A percentile compares a stretch with the other conserved stretches of the same genome.
Evolutionary conservation across 1,140 invertebrate genomes (phyloP).

Genomic region (Nixonia krombeini): DNA sequence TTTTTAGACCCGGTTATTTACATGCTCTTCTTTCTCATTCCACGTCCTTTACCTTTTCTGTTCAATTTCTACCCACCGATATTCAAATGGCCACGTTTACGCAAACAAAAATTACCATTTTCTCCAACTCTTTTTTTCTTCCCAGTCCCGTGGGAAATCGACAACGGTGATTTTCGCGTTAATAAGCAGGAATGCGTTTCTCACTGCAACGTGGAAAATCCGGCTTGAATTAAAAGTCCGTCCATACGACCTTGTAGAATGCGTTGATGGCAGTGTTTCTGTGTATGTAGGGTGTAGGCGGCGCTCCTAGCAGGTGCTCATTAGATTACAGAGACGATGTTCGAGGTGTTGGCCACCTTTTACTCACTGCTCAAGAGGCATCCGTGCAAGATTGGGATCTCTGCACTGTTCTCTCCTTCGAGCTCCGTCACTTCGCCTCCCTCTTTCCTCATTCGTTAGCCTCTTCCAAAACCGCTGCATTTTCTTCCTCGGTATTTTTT

Average conservation of each 20-base stretch:
- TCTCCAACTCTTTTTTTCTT: too few relatives aligned
- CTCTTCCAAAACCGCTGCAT: background rate
- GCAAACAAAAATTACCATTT: too few relatives aligned
- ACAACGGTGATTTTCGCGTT: too few relatives aligned
- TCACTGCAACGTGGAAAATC: background rate
- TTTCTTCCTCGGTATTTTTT: background rate
- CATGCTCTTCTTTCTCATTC: too few relatives aligned
- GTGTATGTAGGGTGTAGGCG: slow-evolving; percentile 61
- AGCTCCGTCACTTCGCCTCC: slow-evolving; percentile 26
- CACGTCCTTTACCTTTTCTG: too few relatives aligned
- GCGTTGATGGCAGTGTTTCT: slow-evolving; percentile 51
- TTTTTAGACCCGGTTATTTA: background rate
- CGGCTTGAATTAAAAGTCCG: background rate
- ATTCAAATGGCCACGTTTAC: too few relatives aligned
- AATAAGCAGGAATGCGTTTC: too few relatives aligned
- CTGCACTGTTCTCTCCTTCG: slow-evolving; percentile 40
- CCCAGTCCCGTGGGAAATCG: too few relatives aligned
- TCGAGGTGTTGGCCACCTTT: slow-evolving; percentile 67
- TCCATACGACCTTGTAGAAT: slow-evolving; percentile 18
- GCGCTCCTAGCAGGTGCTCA: slow-evolving; percentile 66
- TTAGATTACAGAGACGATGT: slow-evolving; percentile 68
- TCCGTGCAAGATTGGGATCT: slow-evolving; percentile 65
- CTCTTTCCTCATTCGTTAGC: slow-evolving; percentile 36
- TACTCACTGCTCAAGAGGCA: slow-evolving; percentile 65
- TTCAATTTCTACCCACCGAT: too few relatives aligned